Evolutionary conservation across 2,888 invertebrate species (phyloP), one percentile per base, ranked within the genome.

Genomic region (Synanthedon andrenaeformis): DNA sequence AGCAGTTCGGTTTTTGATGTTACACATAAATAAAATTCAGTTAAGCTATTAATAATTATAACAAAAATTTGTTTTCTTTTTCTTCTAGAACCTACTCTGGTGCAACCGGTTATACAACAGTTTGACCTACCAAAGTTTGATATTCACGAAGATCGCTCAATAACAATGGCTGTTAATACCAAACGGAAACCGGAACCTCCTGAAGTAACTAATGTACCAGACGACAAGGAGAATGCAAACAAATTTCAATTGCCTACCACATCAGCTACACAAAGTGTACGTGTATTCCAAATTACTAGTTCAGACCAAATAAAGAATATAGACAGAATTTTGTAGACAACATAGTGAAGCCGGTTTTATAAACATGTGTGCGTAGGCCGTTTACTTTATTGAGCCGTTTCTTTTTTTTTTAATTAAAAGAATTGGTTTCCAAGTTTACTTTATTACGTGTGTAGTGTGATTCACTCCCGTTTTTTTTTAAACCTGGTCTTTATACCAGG

Each of bases 121-220:
- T 83, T 77, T 62, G 84, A 86, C 53, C 77, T 82, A 13, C 79
- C 79, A 4, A 81, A 82, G 59, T 88, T 88, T 56, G 85, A 88
- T 53, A 88, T 89, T 51, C 88, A 88, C 49, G 88, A 88, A 61
- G 89, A 89, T 56, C 72, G 79, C 54, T 84, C 88, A 10, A 81
- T 88, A 56, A 88, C 88, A 14, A 82, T 88, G 80, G 84, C 85
- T 1, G 66, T 85, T 3, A 82, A 82, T 57, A 74, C 70, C 1
- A 86, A 85, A 62, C 85, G 80, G 60, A 81, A 76, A 53, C 72
- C 65, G 57, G 85, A 84, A 28, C 49, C 72, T 28, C 58, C 64
- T 10, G 77, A 78, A 53, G 58, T 67, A 35, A 71, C 67, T 55
- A 64, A 55, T 55, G 54, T 77, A 52, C 79, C 79, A 10, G 79